A percentile compares a stretch with the other conserved stretches of the same genome.
Conservation (phyloP, 1,140 invertebrate species). For the Elymnias hypermnestra region DNA sequence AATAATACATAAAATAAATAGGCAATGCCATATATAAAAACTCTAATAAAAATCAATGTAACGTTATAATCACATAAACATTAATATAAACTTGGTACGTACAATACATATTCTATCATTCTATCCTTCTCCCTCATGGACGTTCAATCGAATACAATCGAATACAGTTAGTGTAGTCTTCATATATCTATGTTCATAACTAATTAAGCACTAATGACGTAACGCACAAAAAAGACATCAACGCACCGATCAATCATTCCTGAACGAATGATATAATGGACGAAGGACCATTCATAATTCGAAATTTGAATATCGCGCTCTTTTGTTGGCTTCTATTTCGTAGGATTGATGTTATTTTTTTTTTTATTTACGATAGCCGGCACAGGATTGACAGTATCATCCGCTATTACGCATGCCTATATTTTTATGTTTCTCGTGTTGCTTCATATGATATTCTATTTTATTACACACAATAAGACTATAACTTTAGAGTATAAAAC, state of each 20-base stretch:
- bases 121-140: background rate
- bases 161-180: background rate
- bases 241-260: slow-evolving; percentile 65
- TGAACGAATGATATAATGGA: slow-evolving; percentile 47
- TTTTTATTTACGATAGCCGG: slow-evolving; percentile 2
- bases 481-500: too few species aligned
- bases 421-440: too few species aligned
- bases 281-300: slow-evolving; percentile 55
- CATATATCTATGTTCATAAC: slow-evolving; percentile 36
- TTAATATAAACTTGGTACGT: too few species aligned
- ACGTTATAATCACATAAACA: too few species aligned
- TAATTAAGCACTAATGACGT: slow-evolving; percentile 71
- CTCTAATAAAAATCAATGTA: too few species aligned
- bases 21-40: too few species aligned
- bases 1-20: too few species aligned
- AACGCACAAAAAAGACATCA: slow-evolving; percentile 66
- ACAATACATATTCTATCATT: background rate
- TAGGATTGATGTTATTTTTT: slow-evolving; percentile 1
- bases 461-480: too few species aligned
- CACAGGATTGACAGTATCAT: too few species aligned
- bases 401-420: too few species aligned
- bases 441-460: too few species aligned
- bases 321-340: slow-evolving; percentile 38
- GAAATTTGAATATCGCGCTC: slow-evolving; percentile 60
- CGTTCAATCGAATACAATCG: background rate